These are phyloP conservation scores for Acrocephalus scirpaceus DNA, from an alignment of 2,797 vertebrate species.

Conservation along the genomic window DNA sequence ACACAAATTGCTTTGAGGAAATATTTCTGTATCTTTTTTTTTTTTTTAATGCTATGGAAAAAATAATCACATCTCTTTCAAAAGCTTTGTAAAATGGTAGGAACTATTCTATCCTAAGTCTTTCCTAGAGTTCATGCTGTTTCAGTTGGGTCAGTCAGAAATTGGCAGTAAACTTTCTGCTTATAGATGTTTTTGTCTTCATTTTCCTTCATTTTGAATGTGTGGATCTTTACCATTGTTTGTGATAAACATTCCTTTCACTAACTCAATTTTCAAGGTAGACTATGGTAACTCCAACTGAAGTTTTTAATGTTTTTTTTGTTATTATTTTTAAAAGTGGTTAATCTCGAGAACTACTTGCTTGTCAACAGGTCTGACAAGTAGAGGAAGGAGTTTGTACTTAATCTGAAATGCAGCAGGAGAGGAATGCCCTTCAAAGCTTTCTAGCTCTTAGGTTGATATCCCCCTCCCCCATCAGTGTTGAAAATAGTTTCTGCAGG, in stretches of 20 bases:
- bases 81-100: background rate
- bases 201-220: background rate
- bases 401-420: background rate
- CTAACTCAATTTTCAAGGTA: background rate
- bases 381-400: background rate
- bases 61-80: background rate
- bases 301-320: background rate
- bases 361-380: background rate
- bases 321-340: background rate
- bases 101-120: background rate
- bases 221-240: background rate
- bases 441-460: background rate
- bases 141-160: background rate
- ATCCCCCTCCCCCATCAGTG: accelerated
- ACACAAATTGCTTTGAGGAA: background rate
- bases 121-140: background rate
- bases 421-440: background rate
- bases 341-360: background rate
- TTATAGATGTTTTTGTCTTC: background rate
- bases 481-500: background rate
- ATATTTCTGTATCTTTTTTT: background rate
- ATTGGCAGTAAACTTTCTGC: background rate
- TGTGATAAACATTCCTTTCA: background rate
- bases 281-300: background rate
- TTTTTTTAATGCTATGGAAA: background rate